Base-by-base conservation (phyloP, 2,113 vertebrate genomes). In the Stegastes partitus region DNA sequence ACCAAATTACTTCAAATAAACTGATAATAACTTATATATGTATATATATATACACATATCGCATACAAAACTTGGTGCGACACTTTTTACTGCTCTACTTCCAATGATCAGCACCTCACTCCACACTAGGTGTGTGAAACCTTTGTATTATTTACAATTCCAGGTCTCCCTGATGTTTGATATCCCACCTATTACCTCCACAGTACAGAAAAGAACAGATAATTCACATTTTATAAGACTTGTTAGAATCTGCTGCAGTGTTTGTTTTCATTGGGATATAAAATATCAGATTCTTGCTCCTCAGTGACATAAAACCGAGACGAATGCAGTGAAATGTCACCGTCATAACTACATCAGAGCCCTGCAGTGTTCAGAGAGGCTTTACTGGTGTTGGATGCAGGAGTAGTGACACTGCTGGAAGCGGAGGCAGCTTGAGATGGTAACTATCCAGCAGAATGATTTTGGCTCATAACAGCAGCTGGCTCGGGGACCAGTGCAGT, bases 371-470 rank as follows among this genome's bases (percentile, higher is more conserved):
- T 31, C 34, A 55, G 68, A 22, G 47, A 47, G 68, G 45, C 49
- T 50, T 79, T 54, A 67, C 49, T 84, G 77, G 71, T 68, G 58
- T 31, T 62, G 54, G 37, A 44, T 49, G 55, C 61, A 57, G 59
- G 2, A 31, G 19, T 54, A 0, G 45, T 44, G 18, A n/a, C 23
- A 42, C 11, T n/a, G 4, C 23, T 58, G 45, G 51, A 37, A 69
- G 67, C 44, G 47, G 68, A 58, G 51, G 44, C 50, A 5, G 44
- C 39, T 49, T 6, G 26, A 45, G 31, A 61, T 55, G 68, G 64
- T 69, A 58, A 1, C 51, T 21, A 22, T 61, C 85, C 82, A 73
- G 84, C 81, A 73, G 62, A 62, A 9, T 22, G 65, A 63, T 22
- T 53, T 45, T 59, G 77, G 63, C 68, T 74, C 59, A 5, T 70